Base-by-base conservation (phyloP, 2,797 vertebrate species). In the Esox lucius region DNA sequence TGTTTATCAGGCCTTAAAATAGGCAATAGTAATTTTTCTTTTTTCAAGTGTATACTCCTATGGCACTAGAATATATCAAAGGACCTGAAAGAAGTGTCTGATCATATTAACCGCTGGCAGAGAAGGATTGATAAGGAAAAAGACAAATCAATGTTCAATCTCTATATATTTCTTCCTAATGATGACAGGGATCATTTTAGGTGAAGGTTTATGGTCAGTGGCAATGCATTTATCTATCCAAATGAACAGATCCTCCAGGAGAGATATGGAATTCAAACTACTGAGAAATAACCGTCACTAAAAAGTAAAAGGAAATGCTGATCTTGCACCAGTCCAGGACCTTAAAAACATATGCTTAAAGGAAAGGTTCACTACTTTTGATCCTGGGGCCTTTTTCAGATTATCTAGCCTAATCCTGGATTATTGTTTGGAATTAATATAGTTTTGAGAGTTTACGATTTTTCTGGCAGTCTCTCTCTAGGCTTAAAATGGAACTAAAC, bases 161-260 rank as follows among this genome's bases (percentile, higher is more conserved):
- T 33, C 11, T 49, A 26, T 7, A 9, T 31, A 70, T 83, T 81
- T 79, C 51, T 82, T 66, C 82, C 85, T 78, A 70, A 79, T 4
- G 6, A 24, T 70, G 83, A 80, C 81, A 80, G 70, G 70, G 73
- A 64, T 78, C 76, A 80, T 83, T 79, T 84, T 81, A 82, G 74
- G 48, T 28, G 53, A 33, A 59, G 62, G 28, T 33, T 76, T 67
- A 39, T 28, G 39, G 64, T 69, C 48, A 72, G 59, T 48, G 70
- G 70, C 62, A 65, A 33, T 77, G 70, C 28, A 61, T 39, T 72
- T 4, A 70, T 70, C 70, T n/a, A 12, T 42, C 17, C 1, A 33
- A 51, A 22, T 19, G 39, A 72, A 59, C 51, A 61, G 7, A 12
- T 42, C 6, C 39, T 39, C n/a, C 19, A 39, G 5, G 33, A 39